Evolutionary conservation across 2,113 vertebrate genomes (phyloP), one percentile per base, ranked within the genome.

Genomic region (Hucho hucho): DNA sequence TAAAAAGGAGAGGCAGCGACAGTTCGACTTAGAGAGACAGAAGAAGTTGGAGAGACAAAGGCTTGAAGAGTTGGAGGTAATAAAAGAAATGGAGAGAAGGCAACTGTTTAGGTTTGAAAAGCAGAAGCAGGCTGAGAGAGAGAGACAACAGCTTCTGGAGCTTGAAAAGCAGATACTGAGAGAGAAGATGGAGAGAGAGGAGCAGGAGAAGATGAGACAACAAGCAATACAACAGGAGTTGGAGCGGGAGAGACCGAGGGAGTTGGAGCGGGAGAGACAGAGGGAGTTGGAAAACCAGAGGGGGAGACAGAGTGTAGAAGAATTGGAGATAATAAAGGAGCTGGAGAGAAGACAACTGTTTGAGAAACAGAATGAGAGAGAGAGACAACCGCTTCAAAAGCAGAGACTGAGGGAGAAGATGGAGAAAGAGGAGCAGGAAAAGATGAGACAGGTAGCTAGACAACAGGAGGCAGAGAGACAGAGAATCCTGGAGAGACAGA

Each of bases 391-490:
- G 14, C 24, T 29, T 13, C 24, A 65, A 79, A 89, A 22, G 26
- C 3, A 83, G 78, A 81, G 90, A 86, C 66, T 77, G 28, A 58
- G 77, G 75, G 83, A 90, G 37, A 87, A 25, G 87, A 86, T 1
- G 86, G 87, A 90, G 4, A 81, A 72, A 24, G 87, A 85, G 0
- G 86, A 87, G n/a, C 86, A 82, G 7, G 87, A 90, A 2, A 81
- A 74, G 20, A 79, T 87, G 64, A 83, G 87, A 70, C 76, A 72
- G 29, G 46, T 81, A 1, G 88, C 87, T 73, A 87, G 78, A 82
- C 88, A 88, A 56, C 89, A 90, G 63, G 90, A 87, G 24, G 77
- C 78, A 3, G 89, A 91, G 77, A 82, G 88, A 53, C 88, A 79
- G 59, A 67, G 84, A 5, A 71, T 87, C 0, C 87, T 71, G 68